These are phyloP conservation scores for Lordiphosa mommai DNA, from an alignment of 1,140 invertebrate genomes.

Conservation along the genomic window DNA sequence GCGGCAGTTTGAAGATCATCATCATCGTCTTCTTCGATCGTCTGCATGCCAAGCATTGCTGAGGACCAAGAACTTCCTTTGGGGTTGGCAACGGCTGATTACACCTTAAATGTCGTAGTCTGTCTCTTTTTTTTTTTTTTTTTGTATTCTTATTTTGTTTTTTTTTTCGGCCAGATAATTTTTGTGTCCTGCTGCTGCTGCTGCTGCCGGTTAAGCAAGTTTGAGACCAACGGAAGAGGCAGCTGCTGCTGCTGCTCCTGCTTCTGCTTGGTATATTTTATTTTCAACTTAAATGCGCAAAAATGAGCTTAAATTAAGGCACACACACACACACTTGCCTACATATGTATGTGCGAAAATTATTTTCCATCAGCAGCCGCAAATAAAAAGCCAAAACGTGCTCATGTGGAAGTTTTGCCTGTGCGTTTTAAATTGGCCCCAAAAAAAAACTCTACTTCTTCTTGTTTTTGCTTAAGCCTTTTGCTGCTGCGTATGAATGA, in stretches of 20 bases:
- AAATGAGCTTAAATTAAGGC: conserved; percentile 76
- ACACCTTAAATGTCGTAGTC: conserved; percentile 68
- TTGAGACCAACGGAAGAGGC: conserved; percentile 41
- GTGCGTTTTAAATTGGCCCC: conserved; percentile 54
- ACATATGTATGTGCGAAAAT: conserved; percentile 49
- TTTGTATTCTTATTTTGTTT: background rate
- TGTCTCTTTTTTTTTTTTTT: conserved; percentile 5
- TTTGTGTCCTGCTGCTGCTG: conserved; percentile 57
- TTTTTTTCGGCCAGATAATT: conserved; percentile 67
- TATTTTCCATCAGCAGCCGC: conserved; percentile 60
- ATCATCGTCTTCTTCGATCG: conserved; percentile 12
- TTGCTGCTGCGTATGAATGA: conserved; percentile 39
- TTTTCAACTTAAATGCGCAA: conserved; percentile 74
- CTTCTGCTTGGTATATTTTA: conserved; percentile 52
- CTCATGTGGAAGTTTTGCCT: conserved; percentile 41
- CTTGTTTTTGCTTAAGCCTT: conserved; percentile 21
- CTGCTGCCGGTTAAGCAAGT: conserved; percentile 58
- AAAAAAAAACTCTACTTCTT: conserved; percentile 29
- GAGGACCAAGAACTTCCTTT: conserved; percentile 67
- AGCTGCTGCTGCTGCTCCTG: conserved; percentile 34
- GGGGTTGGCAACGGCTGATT: conserved; percentile 69
- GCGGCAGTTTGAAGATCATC: conserved; percentile 36
- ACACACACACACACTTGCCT: conserved; percentile 43
- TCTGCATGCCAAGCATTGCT: conserved; percentile 72
- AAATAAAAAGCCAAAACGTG: conserved; percentile 74